Evolutionary conservation across 2,888 invertebrate genomes (phyloP).

Genomic region (Boloria selene): DNA sequence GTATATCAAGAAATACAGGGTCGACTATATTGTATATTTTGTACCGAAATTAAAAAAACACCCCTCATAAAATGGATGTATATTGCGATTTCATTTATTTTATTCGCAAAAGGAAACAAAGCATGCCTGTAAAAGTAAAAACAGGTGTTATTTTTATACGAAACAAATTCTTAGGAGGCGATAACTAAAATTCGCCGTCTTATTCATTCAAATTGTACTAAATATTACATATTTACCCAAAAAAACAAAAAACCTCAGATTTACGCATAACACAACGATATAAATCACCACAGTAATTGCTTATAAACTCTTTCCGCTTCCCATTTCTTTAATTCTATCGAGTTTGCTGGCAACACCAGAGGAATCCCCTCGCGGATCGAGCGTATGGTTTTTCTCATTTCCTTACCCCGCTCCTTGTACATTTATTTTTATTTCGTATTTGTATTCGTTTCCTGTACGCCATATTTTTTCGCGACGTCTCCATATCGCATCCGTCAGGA

Average conservation of each 20-base stretch:
- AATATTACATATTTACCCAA: too few relatives aligned
- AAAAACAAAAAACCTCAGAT: constrained; percentile 8
- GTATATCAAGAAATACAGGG: constrained; percentile 18
- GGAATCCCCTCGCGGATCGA: constrained; percentile 40
- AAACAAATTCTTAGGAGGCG: too few relatives aligned
- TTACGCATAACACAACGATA: constrained; percentile 23
- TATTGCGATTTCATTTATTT: too few relatives aligned
- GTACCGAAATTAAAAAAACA: background rate
- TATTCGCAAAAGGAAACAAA: too few relatives aligned
- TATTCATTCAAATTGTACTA: too few relatives aligned
- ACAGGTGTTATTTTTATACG: too few relatives aligned
- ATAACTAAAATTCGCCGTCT: too few relatives aligned
- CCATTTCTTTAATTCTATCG: constrained; percentile 40
- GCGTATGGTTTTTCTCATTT: constrained; percentile 48
- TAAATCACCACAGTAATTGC: constrained; percentile 39
- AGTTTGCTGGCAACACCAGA: constrained; percentile 28
- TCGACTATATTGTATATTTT: constrained; percentile 9
- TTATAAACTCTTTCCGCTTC: constrained; percentile 35
- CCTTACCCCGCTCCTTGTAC: constrained; percentile 59
- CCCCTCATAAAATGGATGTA: too few relatives aligned
- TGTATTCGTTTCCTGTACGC: constrained; percentile 78
- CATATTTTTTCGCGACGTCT: constrained; percentile 72
- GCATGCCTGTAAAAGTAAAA: too few relatives aligned
- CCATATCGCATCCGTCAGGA: constrained; percentile 49
- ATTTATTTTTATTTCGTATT: constrained; percentile 77